These are phyloP conservation scores for Cynaeus angustus DNA, from an alignment of 2,888 invertebrate species.

Conservation along the genomic window DNA sequence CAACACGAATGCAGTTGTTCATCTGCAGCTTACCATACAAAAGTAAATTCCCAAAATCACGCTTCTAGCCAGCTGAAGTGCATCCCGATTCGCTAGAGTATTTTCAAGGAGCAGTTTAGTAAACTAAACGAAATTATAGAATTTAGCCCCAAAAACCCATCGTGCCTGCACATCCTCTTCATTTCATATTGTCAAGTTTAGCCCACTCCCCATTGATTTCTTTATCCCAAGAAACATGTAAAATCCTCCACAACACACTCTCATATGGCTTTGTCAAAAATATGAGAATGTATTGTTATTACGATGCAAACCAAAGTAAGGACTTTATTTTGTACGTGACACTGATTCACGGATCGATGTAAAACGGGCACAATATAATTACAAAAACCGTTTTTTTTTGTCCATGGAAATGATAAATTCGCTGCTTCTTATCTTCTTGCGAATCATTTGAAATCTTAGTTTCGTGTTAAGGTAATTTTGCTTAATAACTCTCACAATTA, in stretches of 20 bases:
- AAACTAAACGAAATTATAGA: slow-evolving; percentile 28
- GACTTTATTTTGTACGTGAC: neutral
- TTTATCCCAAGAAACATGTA: slow-evolving; percentile 35
- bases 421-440: too few species aligned
- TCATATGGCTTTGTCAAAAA: slow-evolving; percentile 41
- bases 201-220: slow-evolving; percentile 35
- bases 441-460: too few species aligned
- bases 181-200: slow-evolving; percentile 6
- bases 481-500: slow-evolving; percentile 4
- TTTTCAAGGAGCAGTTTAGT: slow-evolving; percentile 24
- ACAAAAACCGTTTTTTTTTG: too few species aligned
- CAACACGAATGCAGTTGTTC: slow-evolving; percentile 43
- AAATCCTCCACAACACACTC: slow-evolving; percentile 39
- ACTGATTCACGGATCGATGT: neutral
- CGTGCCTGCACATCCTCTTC: slow-evolving; percentile 4
- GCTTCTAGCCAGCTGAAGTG: slow-evolving; percentile 25
- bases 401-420: too few species aligned
- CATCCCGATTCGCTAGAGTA: slow-evolving; percentile 22
- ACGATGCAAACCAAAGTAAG: neutral
- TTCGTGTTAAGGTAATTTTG: neutral
- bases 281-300: slow-evolving; percentile 27
- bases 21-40: slow-evolving; percentile 33
- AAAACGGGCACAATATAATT: neutral
- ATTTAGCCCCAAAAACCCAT: slow-evolving; percentile 5
- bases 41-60: slow-evolving; percentile 29